Evolutionary conservation across 2,888 invertebrate genomes (phyloP).

Genomic region (Byasa hedistus): DNA sequence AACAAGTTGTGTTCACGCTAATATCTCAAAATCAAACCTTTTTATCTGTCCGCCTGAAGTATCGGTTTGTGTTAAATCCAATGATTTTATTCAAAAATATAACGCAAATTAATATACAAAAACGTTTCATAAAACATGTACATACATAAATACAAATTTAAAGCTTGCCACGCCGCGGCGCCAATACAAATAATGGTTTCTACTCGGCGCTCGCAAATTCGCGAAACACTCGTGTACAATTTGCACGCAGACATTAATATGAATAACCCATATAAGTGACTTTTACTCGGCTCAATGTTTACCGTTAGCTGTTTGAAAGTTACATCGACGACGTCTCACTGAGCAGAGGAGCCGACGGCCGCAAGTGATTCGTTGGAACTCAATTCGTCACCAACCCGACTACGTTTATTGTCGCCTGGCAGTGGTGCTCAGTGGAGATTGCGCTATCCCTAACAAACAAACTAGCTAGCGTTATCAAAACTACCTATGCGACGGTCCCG

Average conservation of each 20-base stretch:
- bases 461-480: slow-evolving; percentile 20
- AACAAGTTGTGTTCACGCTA: too few species aligned
- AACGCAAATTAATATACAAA: background rate
- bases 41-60: too few species aligned
- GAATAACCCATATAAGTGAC: slow-evolving; percentile 24
- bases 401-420: background rate
- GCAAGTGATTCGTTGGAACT: background rate
- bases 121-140: background rate
- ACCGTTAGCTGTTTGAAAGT: slow-evolving; percentile 15
- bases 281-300: slow-evolving; percentile 25
- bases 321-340: slow-evolving; percentile 1
- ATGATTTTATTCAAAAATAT: too few species aligned
- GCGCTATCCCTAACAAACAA: slow-evolving; percentile 24
- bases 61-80: too few species aligned
- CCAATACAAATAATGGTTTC: slow-evolving; percentile 13
- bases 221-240: slow-evolving; percentile 19
- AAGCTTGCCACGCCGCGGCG: background rate
- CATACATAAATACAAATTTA: background rate
- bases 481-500: slow-evolving; percentile 10
- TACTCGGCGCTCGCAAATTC: slow-evolving; percentile 15
- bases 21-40: too few species aligned
- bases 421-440: too few species aligned
- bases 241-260: slow-evolving; percentile 20
- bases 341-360: background rate
- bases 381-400: background rate